Conservation (phyloP, 2,797 vertebrate species). For the Bradypodion ventrale region DNA sequence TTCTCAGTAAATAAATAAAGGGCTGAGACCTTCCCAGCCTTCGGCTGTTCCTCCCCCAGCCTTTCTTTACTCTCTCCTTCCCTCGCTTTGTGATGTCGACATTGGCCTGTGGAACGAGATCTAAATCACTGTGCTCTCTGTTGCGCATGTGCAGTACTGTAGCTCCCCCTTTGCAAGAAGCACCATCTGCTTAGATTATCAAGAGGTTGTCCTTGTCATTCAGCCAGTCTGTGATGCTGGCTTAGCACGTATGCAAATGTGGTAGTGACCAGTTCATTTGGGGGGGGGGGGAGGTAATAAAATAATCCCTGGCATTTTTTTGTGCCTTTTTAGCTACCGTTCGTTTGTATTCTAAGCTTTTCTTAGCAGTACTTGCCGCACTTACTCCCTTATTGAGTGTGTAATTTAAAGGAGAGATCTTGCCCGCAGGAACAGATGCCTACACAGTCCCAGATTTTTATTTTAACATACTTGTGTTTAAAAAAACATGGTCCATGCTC, state of each 20-base stretch:
- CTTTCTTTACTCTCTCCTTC: neutral
- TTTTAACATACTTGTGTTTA: neutral
- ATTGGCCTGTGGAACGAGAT: accelerated
- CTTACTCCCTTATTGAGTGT: neutral
- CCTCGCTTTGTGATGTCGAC: neutral
- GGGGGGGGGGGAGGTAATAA: neutral
- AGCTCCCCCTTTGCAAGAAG: neutral
- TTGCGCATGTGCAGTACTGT: neutral
- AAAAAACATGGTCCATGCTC: neutral
- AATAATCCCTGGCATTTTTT: neutral
- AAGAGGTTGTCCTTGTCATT: slow-evolving; percentile 27
- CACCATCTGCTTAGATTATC: neutral
- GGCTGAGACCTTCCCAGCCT: slow-evolving; percentile 1
- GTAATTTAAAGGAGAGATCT: neutral
- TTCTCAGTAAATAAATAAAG: slow-evolving; percentile 5
- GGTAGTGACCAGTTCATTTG: neutral
- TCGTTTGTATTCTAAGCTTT: neutral
- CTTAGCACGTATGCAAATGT: neutral
- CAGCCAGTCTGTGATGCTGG: neutral
- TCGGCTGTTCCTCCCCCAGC: neutral
- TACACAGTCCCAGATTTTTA: neutral
- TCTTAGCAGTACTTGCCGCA: neutral
- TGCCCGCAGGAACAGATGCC: neutral
- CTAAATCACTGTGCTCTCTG: neutral
- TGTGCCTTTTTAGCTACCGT: neutral